Evolutionary conservation across 2,888 invertebrate species (phyloP).

Genomic region (Lathronympha strigana): DNA sequence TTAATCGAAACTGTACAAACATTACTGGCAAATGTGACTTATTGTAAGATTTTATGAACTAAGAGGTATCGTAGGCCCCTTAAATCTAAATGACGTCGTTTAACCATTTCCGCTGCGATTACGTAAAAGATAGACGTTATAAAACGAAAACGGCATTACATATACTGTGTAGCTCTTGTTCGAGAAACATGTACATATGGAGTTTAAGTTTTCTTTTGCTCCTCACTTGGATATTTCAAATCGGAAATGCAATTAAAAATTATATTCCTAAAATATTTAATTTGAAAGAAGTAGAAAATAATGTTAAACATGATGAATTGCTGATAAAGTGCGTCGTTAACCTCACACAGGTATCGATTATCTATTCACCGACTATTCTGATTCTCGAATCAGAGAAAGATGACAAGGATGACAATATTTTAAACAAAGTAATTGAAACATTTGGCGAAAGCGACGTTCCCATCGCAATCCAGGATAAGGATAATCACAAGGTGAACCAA

Average conservation of each 20-base stretch:
- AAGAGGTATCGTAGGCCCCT: background rate
- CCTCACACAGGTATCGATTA: slow-evolving; percentile 18
- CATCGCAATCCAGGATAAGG: slow-evolving; percentile 22
- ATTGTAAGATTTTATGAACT: too few species aligned
- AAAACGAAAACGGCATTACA: background rate
- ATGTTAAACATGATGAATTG: background rate
- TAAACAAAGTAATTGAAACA: slow-evolving; percentile 44
- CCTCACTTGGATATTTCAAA: background rate
- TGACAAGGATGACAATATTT: slow-evolving; percentile 43
- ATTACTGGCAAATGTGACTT: too few species aligned
- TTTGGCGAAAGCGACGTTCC: slow-evolving; percentile 46
- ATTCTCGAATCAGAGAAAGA: slow-evolving; percentile 43
- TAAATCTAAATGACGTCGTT: background rate
- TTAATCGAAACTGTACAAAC: too few species aligned
- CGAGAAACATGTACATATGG: background rate
- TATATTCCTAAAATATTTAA: background rate
- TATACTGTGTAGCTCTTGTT: background rate
- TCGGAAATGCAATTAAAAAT: background rate
- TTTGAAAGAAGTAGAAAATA: background rate
- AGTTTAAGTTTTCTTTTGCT: background rate
- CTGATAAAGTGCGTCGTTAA: slow-evolving; percentile 25
- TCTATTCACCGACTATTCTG: slow-evolving; percentile 32
- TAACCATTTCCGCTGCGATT: slow-evolving; percentile 19
- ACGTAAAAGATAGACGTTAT: slow-evolving; percentile 2
- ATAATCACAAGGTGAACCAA: slow-evolving; percentile 26